phyloP scores from a whole-genome alignment of 2,113 vertebrate genomes.

The Pampusana beccarii region DNA sequence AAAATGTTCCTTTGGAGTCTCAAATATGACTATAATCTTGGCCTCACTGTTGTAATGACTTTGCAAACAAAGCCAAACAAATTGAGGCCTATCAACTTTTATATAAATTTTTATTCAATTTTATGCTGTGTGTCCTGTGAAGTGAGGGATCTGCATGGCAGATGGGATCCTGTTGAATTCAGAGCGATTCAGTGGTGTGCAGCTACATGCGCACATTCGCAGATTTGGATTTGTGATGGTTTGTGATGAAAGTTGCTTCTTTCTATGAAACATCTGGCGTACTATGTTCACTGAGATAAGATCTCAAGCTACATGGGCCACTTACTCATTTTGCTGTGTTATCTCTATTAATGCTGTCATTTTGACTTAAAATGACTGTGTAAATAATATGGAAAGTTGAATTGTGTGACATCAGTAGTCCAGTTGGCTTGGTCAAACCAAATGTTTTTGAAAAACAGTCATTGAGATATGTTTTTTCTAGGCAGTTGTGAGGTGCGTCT shows the following conservation, averaged over 20 bases:
- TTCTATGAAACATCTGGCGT: background rate
- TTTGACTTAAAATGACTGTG: background rate
- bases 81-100: constrained; percentile 1
- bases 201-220: background rate
- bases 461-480: background rate
- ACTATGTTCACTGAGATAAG: background rate
- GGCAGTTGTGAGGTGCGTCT: background rate
- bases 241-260: background rate
- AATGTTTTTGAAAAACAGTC: background rate
- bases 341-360: background rate
- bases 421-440: background rate
- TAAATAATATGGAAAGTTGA: constrained; percentile 20
- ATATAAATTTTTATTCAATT: background rate
- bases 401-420: background rate
- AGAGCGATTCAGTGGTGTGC: background rate
- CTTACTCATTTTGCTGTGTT: background rate
- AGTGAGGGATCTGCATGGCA: background rate
- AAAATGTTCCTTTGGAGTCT: background rate
- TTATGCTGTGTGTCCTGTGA: background rate
- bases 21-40: background rate
- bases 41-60: background rate
- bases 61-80: constrained; percentile 8
- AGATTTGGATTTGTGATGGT: background rate
- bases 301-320: background rate
- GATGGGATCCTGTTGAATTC: background rate